Conservation (phyloP, 2,888 invertebrate genomes). For the Aporophyla nigra region DNA sequence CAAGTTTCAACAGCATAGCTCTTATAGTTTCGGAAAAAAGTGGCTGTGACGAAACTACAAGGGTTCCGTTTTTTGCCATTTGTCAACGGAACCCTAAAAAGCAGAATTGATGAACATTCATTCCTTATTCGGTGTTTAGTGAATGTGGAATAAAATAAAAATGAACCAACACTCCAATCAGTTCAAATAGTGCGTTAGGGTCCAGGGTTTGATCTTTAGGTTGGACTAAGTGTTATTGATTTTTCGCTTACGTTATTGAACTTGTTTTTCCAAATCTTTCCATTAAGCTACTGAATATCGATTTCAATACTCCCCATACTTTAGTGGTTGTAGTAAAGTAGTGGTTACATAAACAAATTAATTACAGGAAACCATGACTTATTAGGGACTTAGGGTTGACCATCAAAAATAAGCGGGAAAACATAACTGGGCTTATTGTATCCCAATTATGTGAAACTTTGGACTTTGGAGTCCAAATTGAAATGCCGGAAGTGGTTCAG, state of each 20-base stretch:
- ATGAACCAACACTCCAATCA: no score
- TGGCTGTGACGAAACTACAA: no score
- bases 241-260: not conserved
- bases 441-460: slow-evolving; percentile 49
- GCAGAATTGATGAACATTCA: no score
- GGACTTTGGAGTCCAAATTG: slow-evolving; percentile 28
- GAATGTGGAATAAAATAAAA: no score
- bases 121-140: no score
- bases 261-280: not conserved
- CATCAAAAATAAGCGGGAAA: not conserved
- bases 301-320: not conserved
- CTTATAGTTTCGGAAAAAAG: no score
- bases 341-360: not conserved
- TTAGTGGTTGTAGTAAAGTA: no score
- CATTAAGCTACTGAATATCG: not conserved
- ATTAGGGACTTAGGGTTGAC: slow-evolving; percentile 2
- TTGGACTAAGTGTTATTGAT: not conserved
- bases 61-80: no score
- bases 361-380: slow-evolving; percentile 9
- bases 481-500: slow-evolving; percentile 25
- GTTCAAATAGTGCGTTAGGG: no score
- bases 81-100: no score
- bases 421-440: slow-evolving; percentile 30
- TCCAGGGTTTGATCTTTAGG: not conserved
- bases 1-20: no score